Base-by-base conservation (phyloP, 2,888 invertebrate genomes). In the Dynastes grantii region DNA sequence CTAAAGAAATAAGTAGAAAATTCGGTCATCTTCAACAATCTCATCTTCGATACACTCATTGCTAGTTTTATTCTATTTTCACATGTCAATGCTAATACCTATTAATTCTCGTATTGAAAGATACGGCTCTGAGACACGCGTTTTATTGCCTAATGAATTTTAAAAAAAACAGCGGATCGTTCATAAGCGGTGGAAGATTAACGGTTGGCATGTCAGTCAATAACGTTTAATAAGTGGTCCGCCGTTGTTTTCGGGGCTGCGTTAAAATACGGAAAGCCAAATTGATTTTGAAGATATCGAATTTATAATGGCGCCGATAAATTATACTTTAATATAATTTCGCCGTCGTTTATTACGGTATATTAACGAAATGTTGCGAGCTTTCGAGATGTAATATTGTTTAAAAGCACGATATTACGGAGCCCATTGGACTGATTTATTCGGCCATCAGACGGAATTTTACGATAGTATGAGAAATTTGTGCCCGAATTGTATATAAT, bases 301-400 rank as follows among this genome's bases (percentile, higher is more conserved):
- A 78, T 78, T 64, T 67, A 64, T 78, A 78, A 78, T 75, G 63
- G 55, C 58, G 73, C 64, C 73, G 65, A 78, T 78, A 78, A 78
- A 78, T 78, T 78, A 78, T 75, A 5, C 65, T 76, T 76, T 75
- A 75, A 75, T 75, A 75, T 75, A 75, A 61, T 61, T 75, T 61
- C 61, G 63, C 61, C 29, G 61, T 75, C 73, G 45, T 75, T 75
- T 75, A 75, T 75, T 75, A 75, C 61, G 16, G 61, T 45, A 61
- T 75, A 75, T 75, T 58, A 61, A 61, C 68, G 61, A 49, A 75
- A 75, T 49, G 73, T 61, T 63, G 63, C 40, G 61, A 71, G 71
- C 71, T 71, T 71, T 71, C n/a, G 71, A 37, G 70, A 58, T 58
- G 63, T 70, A 76, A 77, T 61, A 70, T 70, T 71, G 70, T 77